Base-by-base conservation (phyloP, 1,140 invertebrate genomes). In the Lepidurus packardi region DNA sequence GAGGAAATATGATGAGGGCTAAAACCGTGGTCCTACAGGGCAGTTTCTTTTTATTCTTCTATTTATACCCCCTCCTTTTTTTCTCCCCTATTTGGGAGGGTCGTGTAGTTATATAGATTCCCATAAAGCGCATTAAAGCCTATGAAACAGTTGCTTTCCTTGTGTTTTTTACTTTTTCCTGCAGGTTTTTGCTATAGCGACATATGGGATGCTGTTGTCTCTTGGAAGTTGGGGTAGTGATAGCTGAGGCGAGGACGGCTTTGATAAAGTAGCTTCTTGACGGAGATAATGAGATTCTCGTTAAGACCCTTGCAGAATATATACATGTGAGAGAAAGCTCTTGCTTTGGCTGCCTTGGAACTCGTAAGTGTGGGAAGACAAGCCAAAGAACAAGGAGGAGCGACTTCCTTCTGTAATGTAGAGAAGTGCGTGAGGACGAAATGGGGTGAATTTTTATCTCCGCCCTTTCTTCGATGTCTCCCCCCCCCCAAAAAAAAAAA, bases 221-320 rank as follows among this genome's bases (percentile, higher is more conserved):
- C 53, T 65, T 65, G 21, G 53, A 65, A 65, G 53, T 65, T 65
- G 16, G 53, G 53, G 53, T 65, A 65, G 53, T 65, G 53, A 65
- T 65, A 65, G 53, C 13, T 65, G 53, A 21, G 53, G 53, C 21
- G 53, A 65, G 53, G 53, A 65, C 53, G 21, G 53, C 53, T 65
- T 65, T 65, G 53, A 65, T 65, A n/a, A 65, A 65, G 53, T 65
- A 65, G 53, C 53, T 65, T 65, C 53, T 65, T 65, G 53, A 65
- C 53, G 53, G 21, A 21, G 53, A 65, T 21, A 65, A 65, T 65
- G 53, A 65, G 53, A 65, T 65, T 65, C 53, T 65, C 53, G 21
- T 65, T 65, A 65, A 65, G 53, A 21, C 21, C 1, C 53, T 16
- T 34, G 21, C 21, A 65, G 16, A 65, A n/a, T n/a, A 16, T 1